Percentiles rank a stretch among this genome's conserved stretches.
Evolutionary conservation across 2,113 vertebrate genomes (phyloP).

Genomic region (Boleophthalmus pectinirostris): DNA sequence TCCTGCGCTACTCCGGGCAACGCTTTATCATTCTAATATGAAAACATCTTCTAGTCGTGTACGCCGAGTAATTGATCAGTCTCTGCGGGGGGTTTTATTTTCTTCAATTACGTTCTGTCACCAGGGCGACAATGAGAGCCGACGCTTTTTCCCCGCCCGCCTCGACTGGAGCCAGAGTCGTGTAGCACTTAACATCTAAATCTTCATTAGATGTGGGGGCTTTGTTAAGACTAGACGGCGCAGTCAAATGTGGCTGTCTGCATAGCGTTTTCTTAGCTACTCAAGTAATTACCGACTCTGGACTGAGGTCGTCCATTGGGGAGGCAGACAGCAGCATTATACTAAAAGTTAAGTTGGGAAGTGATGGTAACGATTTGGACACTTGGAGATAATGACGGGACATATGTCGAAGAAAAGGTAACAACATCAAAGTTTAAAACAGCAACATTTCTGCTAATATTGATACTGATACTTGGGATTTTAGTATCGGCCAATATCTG

Average conservation of each 20-base stretch:
- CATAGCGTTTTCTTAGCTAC: neutral
- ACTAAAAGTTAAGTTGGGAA: neutral
- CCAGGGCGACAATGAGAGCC: conserved; percentile 35
- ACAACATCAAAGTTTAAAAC: too few relatives aligned
- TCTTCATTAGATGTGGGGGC: conserved; percentile 17
- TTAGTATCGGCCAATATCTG: too few relatives aligned
- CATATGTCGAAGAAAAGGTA: too few relatives aligned
- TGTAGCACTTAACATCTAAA: conserved; percentile 1
- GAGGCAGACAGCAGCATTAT: neutral
- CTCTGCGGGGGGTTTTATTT: conserved; percentile 52
- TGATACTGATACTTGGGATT: too few relatives aligned
- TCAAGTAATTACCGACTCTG: neutral
- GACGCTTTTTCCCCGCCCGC: neutral
- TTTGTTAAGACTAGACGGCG: conserved; percentile 11
- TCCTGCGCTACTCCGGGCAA: conserved; percentile 25
- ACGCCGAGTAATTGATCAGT: conserved; percentile 50
- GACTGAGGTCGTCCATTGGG: neutral
- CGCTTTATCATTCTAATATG: conserved; percentile 58
- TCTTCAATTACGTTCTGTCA: conserved; percentile 45
- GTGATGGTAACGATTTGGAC: neutral
- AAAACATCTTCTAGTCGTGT: conserved; percentile 53
- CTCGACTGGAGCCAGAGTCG: neutral
- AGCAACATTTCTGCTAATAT: too few relatives aligned
- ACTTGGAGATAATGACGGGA: too few relatives aligned
- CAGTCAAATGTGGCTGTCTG: neutral